Evolutionary conservation across 2,888 invertebrate species (phyloP), one percentile per base, ranked within the genome.

Genomic region (Altica lythri): DNA sequence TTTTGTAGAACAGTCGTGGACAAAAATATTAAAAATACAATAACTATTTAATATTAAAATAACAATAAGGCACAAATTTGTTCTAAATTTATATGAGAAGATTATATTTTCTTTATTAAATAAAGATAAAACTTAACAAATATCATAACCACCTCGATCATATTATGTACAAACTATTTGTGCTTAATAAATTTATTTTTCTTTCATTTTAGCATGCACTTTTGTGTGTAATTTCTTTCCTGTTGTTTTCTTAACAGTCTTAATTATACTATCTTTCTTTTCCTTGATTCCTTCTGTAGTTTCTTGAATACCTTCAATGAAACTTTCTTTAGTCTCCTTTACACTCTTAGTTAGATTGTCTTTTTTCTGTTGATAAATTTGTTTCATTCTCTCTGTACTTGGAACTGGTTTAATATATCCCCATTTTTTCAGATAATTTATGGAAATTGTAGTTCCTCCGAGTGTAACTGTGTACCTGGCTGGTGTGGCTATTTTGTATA

Each of bases 401-500:
- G 90, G 88, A 22, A 90, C 86, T n/a, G 92, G 90, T 72, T 87
- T 88, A 55, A 94, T 89, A 74, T 88, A 87, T 43, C 95, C 95
- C 72, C 85, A 81, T 66, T 83, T 82, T 64, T 85, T 87, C 61
- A 96, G 79, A 69, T 87, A 89, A 67, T 84, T 91, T 53, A 95
- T 94, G 4, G 90, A 85, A 71, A 89, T 75, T 12, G 94, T 94
- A 13, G 95, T 94, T 37, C 92, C 91, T 64, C 90, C 92, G 72
- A 96, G 74, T 42, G 96, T 97, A 1, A 95, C 88, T n/a, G 93
- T 88, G 77, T 96, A 97, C 64, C 97, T 81, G 9, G 90, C 75
- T 2, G 97, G 97, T 5, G 95, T 92, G 18, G 87, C 87, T 63
- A 98, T 80, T 80, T 99, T 99, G 76, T 97, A 99, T 66, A 96